Percentiles rank a stretch among this genome's conserved stretches.
These are phyloP conservation scores for Sandelia bainsii DNA, from an alignment of 2,797 vertebrate species.

Conservation along the genomic window DNA sequence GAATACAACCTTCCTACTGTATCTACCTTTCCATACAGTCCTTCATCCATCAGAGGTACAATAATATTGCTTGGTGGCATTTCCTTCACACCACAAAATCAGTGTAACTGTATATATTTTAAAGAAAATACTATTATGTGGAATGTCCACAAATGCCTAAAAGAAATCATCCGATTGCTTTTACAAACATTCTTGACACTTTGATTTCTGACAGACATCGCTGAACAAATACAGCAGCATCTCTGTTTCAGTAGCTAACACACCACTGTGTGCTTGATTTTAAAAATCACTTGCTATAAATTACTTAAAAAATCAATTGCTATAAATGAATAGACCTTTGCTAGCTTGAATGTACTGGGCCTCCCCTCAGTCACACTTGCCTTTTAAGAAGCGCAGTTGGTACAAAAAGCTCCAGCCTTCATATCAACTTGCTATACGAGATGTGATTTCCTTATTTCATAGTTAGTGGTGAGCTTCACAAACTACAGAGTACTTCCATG, in stretches of 20 bases:
- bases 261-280: too few relatives aligned
- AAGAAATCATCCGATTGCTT: neutral
- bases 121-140: too few relatives aligned
- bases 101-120: too few relatives aligned
- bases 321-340: neutral
- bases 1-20: too few relatives aligned
- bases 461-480: neutral
- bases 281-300: too few relatives aligned
- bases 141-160: neutral
- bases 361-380: neutral
- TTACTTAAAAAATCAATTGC: neutral
- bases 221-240: neutral
- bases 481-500: neutral
- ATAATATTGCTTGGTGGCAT: too few relatives aligned
- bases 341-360: neutral
- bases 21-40: too few relatives aligned
- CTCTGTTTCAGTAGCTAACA: neutral
- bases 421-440: neutral
- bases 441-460: too few relatives aligned
- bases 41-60: too few relatives aligned
- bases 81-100: neutral
- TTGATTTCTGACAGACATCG: neutral
- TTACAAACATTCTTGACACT: conserved; percentile 1
- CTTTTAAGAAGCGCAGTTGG: neutral
- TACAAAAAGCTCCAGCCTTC: conserved; percentile 4